A percentile compares a stretch with the other conserved stretches of the same genome.
phyloP scores from a whole-genome alignment of 2,888 invertebrate genomes.

The Rotaria magnacalcarata region DNA sequence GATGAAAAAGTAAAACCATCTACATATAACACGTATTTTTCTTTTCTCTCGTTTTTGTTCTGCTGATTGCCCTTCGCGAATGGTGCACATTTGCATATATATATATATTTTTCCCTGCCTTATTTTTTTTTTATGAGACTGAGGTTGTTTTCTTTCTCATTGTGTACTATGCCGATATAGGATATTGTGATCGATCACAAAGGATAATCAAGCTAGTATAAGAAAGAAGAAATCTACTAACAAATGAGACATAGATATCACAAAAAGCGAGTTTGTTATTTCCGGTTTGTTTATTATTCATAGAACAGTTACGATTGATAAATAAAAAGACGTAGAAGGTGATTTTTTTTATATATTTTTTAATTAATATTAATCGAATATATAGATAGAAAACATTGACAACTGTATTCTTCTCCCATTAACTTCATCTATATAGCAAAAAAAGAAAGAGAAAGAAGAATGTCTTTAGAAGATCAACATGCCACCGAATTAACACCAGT shows the following conservation, averaged over 20 bases:
- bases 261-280: neutral
- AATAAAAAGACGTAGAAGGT: neutral
- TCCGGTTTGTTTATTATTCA: neutral
- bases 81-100: constrained; percentile 7
- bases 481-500: neutral
- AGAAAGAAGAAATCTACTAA: neutral
- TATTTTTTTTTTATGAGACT: constrained; percentile 5
- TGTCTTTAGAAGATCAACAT: constrained; percentile 27
- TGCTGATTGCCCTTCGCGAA: neutral
- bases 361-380: neutral
- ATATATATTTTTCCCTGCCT: neutral
- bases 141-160: neutral
- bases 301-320: neutral
- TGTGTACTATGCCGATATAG: neutral
- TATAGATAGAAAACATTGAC: neutral
- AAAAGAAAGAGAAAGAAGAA: neutral
- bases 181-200: constrained; percentile 13
- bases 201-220: neutral
- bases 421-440: neutral
- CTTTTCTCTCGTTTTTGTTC: neutral
- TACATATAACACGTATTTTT: neutral
- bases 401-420: neutral
- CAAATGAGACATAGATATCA: neutral
- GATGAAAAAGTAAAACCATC: neutral
- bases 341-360: neutral